A percentile compares a stretch with the other conserved stretches of the same genome.
phyloP scores from a whole-genome alignment of 1,140 invertebrate genomes.

The Penaeus japonicus region DNA sequence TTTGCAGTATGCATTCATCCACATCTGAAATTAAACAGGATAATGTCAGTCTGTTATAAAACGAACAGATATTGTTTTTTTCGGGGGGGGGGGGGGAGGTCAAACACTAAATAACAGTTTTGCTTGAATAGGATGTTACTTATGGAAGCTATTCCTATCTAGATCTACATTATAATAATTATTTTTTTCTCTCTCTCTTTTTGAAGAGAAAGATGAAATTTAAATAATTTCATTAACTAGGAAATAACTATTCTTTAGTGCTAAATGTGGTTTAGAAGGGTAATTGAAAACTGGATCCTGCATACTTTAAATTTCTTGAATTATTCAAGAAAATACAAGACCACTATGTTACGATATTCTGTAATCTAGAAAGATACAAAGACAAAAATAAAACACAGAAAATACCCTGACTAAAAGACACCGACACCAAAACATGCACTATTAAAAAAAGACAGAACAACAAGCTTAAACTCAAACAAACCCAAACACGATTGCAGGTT shows the following conservation, averaged over 20 bases:
- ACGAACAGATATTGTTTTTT: no score
- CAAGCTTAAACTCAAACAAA: slow-evolving; percentile 35
- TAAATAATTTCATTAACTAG: no score
- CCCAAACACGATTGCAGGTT: slow-evolving; percentile 56
- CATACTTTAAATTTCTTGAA: neutral
- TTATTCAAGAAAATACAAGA: neutral
- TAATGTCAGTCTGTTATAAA: neutral
- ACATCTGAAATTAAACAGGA: slow-evolving; percentile 66
- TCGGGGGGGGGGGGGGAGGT: no score
- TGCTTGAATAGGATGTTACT: neutral
- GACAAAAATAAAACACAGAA: neutral
- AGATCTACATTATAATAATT: neutral
- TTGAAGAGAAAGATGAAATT: neutral
- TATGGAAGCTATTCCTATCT: neutral
- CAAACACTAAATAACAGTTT: neutral
- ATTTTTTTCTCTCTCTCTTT: neutral
- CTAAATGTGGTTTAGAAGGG: neutral
- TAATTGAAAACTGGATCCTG: neutral
- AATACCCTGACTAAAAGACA: neutral
- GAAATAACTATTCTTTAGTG: no score
- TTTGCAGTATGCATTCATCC: slow-evolving; percentile 68
- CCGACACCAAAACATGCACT: neutral
- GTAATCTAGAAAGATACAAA: neutral
- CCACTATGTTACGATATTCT: neutral
- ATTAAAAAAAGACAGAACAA: neutral